Conservation (phyloP, 92 coral and sea anemone genomes). For the Siderastrea radians region DNA sequence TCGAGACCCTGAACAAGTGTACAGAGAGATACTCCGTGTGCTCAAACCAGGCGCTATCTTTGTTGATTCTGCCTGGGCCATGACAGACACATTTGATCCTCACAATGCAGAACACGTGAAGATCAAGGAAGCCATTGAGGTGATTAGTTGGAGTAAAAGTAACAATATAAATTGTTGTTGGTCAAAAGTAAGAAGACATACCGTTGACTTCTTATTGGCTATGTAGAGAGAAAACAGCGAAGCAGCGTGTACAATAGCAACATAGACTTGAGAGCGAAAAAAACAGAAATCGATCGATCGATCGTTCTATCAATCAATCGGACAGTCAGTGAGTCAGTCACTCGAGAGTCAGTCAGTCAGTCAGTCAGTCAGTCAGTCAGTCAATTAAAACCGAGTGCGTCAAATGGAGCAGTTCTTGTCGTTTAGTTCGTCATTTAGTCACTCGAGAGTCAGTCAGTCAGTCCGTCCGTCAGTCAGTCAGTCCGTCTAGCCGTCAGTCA, state of each 20-base stretch:
- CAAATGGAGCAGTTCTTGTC: no score
- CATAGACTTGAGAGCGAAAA: no score
- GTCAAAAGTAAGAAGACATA: background rate
- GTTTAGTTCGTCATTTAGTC: background rate
- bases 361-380: background rate
- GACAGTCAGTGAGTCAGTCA: background rate
- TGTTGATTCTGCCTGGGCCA: slow-evolving; percentile 30
- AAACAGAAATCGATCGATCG: no score
- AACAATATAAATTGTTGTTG: background rate
- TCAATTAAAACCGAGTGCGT: no score
- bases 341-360: background rate
- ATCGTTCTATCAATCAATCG: background rate
- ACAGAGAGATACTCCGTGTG: slow-evolving; percentile 21
- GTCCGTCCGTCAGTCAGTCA: background rate
- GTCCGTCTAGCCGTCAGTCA: background rate
- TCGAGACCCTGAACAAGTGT: slow-evolving; percentile 16
- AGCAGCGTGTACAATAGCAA: no score
- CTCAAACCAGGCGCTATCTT: slow-evolving; percentile 33
- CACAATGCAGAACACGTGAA: slow-evolving; percentile 16
- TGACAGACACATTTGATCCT: slow-evolving; percentile 24
- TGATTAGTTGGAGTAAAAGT: background rate
- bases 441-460: background rate
- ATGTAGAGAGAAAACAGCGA: no score
- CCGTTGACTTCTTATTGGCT: background rate
- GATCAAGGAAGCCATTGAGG: slow-evolving; percentile 35